Evolutionary conservation across 1,140 invertebrate genomes (phyloP), one percentile per base, ranked within the genome.

Genomic region (Eumeta japonica): DNA sequence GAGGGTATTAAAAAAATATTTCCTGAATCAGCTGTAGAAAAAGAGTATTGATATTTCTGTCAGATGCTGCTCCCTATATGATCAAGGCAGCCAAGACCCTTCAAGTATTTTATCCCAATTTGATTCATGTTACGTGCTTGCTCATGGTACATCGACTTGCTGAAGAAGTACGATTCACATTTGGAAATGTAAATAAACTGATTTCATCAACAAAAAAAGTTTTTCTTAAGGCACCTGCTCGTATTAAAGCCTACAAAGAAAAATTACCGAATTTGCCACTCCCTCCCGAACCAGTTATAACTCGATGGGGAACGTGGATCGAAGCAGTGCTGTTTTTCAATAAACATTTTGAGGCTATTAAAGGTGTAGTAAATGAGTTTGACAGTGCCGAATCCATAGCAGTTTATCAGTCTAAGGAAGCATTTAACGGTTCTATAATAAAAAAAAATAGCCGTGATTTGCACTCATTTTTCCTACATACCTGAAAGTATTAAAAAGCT

Each of bases 231-330:
- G 47, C 51, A 24, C 54, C 55, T 36, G 34, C 37, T 16, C 28
- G 68, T 28, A 38, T 55, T n/a, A 9, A 49, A 33, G 29, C 42
- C 10, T 72, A 52, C 37, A 56, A 49, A 40, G 38, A 52, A 42
- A 45, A 43, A 20, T 42, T 41, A 16, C 52, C 57, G 11, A 39
- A 50, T 39, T 9, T 60, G 19, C 35, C 48, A n/a, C 42, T 72
- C 15, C 54, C 60, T 34, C 62, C 59, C 29, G 31, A 61, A 39
- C 62, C 58, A 28, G 48, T 62, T 19, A 16, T 62, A n/a, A 68
- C 59, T 15, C 39, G 64, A 28, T 73, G 62, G 61, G 55, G 61
- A 40, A 70, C 64, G 11, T 71, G 63, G 65, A 37, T 63, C 12
- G 37, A 55, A 30, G 47, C 58, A 30, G 55, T 32, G 28, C 28